Conservation (phyloP, 2,797 vertebrate genomes). For the Antrozous pallidus region DNA sequence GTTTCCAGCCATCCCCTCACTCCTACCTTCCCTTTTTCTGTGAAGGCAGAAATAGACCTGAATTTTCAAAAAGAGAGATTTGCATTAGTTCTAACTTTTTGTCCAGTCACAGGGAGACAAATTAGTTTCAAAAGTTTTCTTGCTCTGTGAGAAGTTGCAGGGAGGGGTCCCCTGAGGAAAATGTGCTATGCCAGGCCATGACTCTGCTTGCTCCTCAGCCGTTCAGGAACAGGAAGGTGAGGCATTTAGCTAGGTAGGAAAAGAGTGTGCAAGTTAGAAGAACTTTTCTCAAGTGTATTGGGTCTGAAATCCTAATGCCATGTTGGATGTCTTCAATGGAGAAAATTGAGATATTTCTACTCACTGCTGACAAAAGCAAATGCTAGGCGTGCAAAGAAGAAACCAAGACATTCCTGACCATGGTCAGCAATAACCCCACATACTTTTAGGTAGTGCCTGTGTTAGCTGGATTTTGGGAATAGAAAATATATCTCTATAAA, state of each 20-base stretch:
- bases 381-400: neutral
- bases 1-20: neutral
- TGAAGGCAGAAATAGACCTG: slow-evolving; percentile 12
- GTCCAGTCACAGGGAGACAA: neutral
- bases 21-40: neutral
- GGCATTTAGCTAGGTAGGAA: neutral
- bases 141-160: too few relatives aligned
- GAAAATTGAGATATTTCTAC: neutral
- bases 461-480: neutral
- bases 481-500: neutral
- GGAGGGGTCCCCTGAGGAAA: neutral
- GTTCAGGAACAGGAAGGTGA: neutral
- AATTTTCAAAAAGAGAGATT: neutral
- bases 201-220: neutral
- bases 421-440: neutral
- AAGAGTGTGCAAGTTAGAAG: neutral
- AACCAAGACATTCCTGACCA: neutral
- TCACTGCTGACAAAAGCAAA: neutral
- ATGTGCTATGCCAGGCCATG: neutral
- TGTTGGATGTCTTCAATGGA: neutral
- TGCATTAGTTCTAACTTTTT: neutral
- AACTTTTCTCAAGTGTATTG: neutral
- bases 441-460: neutral
- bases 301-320: neutral
- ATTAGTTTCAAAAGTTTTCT: neutral